Percentiles rank a stretch among this genome's conserved stretches.
phyloP scores from a whole-genome alignment of 2,797 vertebrate species.

The Perodicticus potto region DNA sequence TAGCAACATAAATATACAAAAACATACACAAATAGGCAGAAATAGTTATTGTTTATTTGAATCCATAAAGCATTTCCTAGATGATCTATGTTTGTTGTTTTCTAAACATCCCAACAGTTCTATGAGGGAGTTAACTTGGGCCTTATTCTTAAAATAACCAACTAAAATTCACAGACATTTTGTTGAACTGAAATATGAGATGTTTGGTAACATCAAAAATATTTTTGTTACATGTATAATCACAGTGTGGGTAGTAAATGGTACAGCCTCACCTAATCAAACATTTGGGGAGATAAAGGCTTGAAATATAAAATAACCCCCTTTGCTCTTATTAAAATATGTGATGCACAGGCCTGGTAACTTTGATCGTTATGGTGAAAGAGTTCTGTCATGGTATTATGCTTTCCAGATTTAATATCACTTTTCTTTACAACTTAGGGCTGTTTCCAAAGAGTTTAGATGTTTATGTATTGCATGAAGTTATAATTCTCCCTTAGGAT shows the following conservation, averaged over 20 bases:
- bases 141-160: conserved; percentile 41
- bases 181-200: background rate
- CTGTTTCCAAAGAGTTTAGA: conserved; percentile 26
- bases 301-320: background rate
- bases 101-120: background rate
- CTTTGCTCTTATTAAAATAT: background rate
- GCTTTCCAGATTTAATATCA: conserved; percentile 32
- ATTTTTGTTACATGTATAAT: background rate
- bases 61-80: background rate
- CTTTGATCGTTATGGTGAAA: background rate
- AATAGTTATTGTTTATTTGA: background rate
- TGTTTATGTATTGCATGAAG: conserved; percentile 67
- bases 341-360: background rate
- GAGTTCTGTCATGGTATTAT: background rate
- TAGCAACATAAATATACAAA: background rate
- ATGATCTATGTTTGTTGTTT: background rate
- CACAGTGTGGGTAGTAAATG: background rate
- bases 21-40: background rate
- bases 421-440: conserved; percentile 45
- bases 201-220: background rate
- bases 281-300: background rate
- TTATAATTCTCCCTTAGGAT: conserved; percentile 62
- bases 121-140: background rate
- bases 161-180: background rate
- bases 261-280: background rate